A percentile compares a stretch with the other conserved stretches of the same genome.
Conservation (phyloP, 2,113 vertebrate genomes). For the Dipodomys stephensi region DNA sequence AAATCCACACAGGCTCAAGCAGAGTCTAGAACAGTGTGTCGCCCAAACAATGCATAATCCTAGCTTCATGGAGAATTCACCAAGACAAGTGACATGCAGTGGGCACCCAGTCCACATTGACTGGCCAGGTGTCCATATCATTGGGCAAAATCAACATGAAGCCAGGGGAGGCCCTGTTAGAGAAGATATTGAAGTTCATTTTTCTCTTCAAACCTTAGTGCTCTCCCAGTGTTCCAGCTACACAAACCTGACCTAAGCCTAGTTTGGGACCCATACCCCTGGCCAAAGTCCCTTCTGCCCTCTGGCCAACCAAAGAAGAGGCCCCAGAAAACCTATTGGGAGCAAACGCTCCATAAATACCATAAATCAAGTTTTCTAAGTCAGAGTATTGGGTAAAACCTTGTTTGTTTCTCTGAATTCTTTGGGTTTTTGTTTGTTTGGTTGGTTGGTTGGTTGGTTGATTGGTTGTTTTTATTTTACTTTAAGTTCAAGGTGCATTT, state of each 20-base stretch:
- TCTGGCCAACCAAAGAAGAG: slow-evolving; percentile 26
- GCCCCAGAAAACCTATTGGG: background rate
- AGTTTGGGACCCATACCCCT: background rate
- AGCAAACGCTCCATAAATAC: background rate
- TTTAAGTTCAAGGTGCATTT: slow-evolving; percentile 50
- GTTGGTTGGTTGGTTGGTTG: too few species aligned
- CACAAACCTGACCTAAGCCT: slow-evolving; percentile 65
- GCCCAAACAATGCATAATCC: fast-evolving
- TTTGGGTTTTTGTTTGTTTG: background rate
- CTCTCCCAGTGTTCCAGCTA: slow-evolving; percentile 66
- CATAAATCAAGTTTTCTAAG: slow-evolving; percentile 27
- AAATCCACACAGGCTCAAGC: fast-evolving
- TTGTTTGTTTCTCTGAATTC: background rate
- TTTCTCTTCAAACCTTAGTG: slow-evolving; percentile 57
- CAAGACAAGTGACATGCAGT: fast-evolving
- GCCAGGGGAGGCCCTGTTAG: slow-evolving; percentile 56
- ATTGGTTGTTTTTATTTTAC: background rate
- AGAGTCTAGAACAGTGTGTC: fast-evolving
- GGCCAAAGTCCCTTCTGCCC: slow-evolving; percentile 59
- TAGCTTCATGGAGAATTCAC: fast-evolving
- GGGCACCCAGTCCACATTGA: fast-evolving
- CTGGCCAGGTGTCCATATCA: fast-evolving
- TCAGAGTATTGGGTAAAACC: background rate
- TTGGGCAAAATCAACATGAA: background rate
- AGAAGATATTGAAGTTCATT: slow-evolving; percentile 37